Conservation (phyloP, 2,888 invertebrate genomes). For the Drosophila nigricruria region DNA sequence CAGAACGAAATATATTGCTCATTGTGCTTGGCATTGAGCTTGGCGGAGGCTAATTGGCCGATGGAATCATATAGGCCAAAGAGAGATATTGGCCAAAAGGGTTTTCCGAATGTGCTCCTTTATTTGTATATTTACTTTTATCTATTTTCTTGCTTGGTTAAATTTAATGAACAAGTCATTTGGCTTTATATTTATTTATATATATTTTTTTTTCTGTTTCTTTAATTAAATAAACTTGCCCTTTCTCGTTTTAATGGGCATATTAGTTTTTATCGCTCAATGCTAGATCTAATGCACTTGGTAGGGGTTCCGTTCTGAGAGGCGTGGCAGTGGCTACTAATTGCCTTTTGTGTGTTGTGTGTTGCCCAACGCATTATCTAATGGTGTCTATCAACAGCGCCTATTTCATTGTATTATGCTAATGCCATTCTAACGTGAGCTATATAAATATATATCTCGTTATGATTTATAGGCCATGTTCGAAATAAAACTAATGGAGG, state of each 20-base stretch:
- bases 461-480: constrained; percentile 45
- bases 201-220: constrained; percentile 8
- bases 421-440: constrained; percentile 73
- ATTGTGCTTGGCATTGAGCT: constrained; percentile 22
- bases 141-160: constrained; percentile 69
- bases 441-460: constrained; percentile 52
- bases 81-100: constrained; percentile 41
- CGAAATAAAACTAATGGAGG: constrained; percentile 52
- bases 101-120: constrained; percentile 23
- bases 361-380: constrained; percentile 60
- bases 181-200: constrained; percentile 57
- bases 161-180: constrained; percentile 66
- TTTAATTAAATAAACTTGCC: constrained; percentile 73
- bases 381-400: constrained; percentile 41
- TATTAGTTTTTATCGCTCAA: constrained; percentile 70
- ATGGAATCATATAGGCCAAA: constrained; percentile 37
- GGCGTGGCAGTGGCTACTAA: constrained; percentile 47
- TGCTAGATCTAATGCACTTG: constrained; percentile 41
- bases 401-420: constrained; percentile 55
- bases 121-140: constrained; percentile 55
- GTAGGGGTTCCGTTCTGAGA: constrained; percentile 23
- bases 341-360: constrained; percentile 56
- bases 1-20: constrained; percentile 14
- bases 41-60: constrained; percentile 45
- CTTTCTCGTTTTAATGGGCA: constrained; percentile 58